These are phyloP conservation scores for Phalacrocorax brasilianus DNA, from an alignment of 2,113 vertebrate genomes.

Conservation along the genomic window DNA sequence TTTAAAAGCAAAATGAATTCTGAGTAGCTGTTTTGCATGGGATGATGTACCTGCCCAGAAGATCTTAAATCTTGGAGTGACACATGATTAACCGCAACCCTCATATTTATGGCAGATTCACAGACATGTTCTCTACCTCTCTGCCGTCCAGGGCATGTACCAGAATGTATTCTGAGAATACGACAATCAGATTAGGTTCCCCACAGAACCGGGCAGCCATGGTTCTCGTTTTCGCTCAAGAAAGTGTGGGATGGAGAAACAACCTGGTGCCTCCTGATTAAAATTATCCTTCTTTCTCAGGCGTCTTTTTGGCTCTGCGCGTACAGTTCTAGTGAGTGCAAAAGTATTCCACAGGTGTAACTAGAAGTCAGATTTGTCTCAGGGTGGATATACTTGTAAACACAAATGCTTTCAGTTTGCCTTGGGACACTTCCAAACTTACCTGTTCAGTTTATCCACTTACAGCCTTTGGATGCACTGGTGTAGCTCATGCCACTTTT, in stretches of 20 bases:
- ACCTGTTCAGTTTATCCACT: background rate
- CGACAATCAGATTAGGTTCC: background rate
- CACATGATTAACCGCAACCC: background rate
- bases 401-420: background rate
- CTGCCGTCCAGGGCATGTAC: background rate
- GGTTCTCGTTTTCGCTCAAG: background rate
- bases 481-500: background rate
- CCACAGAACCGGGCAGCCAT: background rate
- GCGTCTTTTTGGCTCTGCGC: background rate
- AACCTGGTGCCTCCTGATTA: background rate
- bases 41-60: background rate
- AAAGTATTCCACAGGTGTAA: background rate
- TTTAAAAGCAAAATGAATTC: background rate
- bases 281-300: background rate
- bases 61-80: background rate
- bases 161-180: background rate
- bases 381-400: background rate
- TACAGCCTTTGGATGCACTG: background rate
- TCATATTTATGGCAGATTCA: background rate
- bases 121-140: background rate
- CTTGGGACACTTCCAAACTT: background rate
- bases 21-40: background rate
- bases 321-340: background rate
- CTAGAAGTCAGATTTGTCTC: background rate
- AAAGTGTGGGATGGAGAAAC: background rate